Base-by-base conservation (phyloP, 2,113 vertebrate genomes). In the Seriola dumerili region DNA sequence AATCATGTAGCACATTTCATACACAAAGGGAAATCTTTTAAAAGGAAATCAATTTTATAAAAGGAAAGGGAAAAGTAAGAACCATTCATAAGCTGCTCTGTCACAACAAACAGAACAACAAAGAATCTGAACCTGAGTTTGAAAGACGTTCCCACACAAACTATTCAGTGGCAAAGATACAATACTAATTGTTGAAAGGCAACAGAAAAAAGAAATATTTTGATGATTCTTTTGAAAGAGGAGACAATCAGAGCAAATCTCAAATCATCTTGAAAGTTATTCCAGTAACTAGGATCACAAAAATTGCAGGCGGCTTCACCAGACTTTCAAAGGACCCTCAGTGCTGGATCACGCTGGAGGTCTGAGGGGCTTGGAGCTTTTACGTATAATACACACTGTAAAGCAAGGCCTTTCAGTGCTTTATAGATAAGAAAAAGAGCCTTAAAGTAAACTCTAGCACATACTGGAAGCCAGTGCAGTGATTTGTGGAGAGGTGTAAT, bases 31-130 rank as follows among this genome's bases (percentile, higher is more conserved):
- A 65, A 17, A 25, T 57, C 42, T 4, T 62, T 75, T 23, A 55
- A 72, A 57, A 46, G 13, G 40, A 50, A 57, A 57, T 2, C 0
- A 59, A 55, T 36, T 36, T 38, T 5, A 11, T 36, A 61, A 17
- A 29, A 58, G 21, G 19, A 36, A 40, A 68, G 21, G 50, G 32
- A 29, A 54, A 61, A 50, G 1, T 68, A 59, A 83, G 5, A 29
- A n/a, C 13, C 34, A 6, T 68, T 82, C 21, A 76, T 9, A 73
- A 64, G 72, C 13, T 44, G 32, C 7, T 75, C 25, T 19, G 54
- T 64, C 63, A 74, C 23, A 23, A 2, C 17, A 54, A 52, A 55
- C 48, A 34, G 29, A 29, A 38, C 48, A 42, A 8, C 34, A 42
- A n/a, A 57, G 23, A 23, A 64, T 61, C 46, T 23, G 8, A 69